phyloP scores from a whole-genome alignment of 2,113 vertebrate genomes.

The Chaetura pelagica region DNA sequence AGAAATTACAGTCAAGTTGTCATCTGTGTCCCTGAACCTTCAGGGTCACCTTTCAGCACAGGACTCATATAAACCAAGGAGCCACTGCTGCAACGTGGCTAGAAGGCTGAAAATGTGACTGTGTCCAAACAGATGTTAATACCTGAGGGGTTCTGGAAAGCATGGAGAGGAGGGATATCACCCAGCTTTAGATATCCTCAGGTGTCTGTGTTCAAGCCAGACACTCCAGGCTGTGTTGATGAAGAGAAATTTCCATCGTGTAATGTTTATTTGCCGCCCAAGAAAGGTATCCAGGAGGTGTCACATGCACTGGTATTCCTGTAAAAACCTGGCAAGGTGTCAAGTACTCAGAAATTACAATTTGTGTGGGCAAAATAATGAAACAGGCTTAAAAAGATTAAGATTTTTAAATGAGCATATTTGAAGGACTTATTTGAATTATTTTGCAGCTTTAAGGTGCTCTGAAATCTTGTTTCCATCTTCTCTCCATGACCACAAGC shows the following conservation, averaged over 20 bases:
- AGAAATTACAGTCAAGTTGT: neutral
- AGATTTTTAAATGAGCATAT: neutral
- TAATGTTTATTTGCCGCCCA: accelerated
- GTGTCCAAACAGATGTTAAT: neutral
- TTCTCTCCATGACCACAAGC: neutral
- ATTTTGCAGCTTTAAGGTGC: neutral
- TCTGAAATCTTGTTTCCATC: neutral
- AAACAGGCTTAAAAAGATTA: neutral
- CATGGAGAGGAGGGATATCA: accelerated
- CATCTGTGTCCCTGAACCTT: neutral
- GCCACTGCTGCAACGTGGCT: accelerated
- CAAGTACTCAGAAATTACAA: neutral
- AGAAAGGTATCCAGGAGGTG: neutral
- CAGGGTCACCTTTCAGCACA: neutral
- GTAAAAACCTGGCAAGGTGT: neutral
- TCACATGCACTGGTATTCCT: neutral
- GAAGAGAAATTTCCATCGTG: neutral
- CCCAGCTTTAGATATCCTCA: neutral
- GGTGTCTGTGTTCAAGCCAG: neutral
- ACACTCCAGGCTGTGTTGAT: neutral
- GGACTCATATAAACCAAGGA: neutral
- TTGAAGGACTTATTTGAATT: neutral
- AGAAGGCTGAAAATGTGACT: neutral
- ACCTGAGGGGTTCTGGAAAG: neutral
- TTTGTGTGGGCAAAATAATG: neutral